Conservation (phyloP, 2,797 vertebrate species). For the Sebastes iracundus region DNA sequence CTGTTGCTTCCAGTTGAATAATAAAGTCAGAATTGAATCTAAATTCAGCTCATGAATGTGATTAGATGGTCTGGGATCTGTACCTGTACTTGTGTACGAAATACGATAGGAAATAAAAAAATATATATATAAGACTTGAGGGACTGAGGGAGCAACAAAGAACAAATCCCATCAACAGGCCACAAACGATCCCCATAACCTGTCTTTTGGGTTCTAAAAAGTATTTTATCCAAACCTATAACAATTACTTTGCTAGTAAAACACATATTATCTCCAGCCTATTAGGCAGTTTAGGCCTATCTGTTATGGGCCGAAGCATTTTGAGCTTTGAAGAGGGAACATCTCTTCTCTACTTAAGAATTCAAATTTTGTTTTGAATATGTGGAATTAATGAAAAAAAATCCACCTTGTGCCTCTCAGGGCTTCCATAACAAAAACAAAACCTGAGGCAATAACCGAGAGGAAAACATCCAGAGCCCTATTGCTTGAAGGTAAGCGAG, state of each 20-base stretch:
- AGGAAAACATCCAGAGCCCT: conserved; percentile 1
- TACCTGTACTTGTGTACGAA: background rate
- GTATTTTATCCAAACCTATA: background rate
- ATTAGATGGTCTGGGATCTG: background rate
- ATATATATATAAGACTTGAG: background rate
- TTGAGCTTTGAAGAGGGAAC: background rate
- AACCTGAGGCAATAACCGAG: background rate
- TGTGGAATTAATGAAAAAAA: background rate
- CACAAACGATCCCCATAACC: background rate
- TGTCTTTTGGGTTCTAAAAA: background rate
- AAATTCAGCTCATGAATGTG: conserved; percentile 18
- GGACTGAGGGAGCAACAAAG: background rate
- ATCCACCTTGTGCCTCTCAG: background rate
- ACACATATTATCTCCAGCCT: background rate
- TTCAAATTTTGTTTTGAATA: conserved; percentile 7
- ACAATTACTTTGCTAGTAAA: background rate
- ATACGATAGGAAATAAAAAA: background rate
- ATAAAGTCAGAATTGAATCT: conserved; percentile 5
- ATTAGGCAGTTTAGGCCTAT: background rate
- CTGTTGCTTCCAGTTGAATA: conserved; percentile 15
- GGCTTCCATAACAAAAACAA: background rate
- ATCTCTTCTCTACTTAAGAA: background rate
- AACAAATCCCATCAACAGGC: background rate
- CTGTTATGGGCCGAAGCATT: background rate
- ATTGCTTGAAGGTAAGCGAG: conserved; percentile 8